Evolutionary conservation across 2,888 invertebrate species (phyloP).

Genomic region (Spisula subtruncata): DNA sequence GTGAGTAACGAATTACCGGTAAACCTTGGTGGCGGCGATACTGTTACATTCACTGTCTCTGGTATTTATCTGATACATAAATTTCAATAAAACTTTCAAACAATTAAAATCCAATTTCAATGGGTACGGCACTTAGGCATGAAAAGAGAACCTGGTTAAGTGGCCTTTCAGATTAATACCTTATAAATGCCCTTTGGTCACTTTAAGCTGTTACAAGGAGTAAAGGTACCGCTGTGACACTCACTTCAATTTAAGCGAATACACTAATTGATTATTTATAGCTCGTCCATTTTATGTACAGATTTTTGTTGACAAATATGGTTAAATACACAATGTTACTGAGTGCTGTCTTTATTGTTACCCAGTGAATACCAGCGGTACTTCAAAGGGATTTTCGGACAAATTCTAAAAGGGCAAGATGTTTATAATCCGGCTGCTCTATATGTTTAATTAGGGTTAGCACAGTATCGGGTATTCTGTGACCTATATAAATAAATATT

Average conservation of each 20-base stretch:
- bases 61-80: neutral
- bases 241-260: neutral
- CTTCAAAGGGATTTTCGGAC: constrained; percentile 11
- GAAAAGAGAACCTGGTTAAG: neutral
- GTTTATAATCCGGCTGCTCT: neutral
- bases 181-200: neutral
- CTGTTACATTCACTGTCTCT: no score
- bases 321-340: neutral
- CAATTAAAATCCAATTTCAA: constrained; percentile 15
- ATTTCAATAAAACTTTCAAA: constrained; percentile 12
- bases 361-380: neutral
- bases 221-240: neutral
- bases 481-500: neutral
- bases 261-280: constrained; percentile 11
- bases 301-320: constrained; percentile 8
- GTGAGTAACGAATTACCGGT: neutral
- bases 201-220: neutral
- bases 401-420: neutral
- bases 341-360: neutral
- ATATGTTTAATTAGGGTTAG: neutral
- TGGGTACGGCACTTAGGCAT: neutral
- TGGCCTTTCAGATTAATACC: constrained; percentile 11
- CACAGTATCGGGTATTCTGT: neutral
- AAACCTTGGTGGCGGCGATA: no score
- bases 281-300: neutral